phyloP scores from a whole-genome alignment of 2,888 invertebrate species.

The Phoenoteleia sp. region DNA sequence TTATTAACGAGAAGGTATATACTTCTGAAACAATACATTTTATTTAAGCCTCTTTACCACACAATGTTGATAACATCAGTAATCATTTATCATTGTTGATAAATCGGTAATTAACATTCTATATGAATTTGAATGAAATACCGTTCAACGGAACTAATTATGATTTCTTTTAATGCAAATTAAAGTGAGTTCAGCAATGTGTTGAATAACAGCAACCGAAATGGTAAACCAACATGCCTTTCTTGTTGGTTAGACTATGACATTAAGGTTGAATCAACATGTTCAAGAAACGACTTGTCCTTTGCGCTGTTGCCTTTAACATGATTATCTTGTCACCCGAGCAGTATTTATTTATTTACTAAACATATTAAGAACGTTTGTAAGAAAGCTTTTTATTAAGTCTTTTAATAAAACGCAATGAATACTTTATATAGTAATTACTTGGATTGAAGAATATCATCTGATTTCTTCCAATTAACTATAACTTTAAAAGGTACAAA shows the following conservation, averaged over 20 bases:
- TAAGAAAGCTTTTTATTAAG: too few species aligned
- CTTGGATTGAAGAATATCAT: neutral
- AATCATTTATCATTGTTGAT: too few species aligned
- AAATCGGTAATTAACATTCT: neutral
- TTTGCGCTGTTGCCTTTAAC: conserved; percentile 65
- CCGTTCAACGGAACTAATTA: neutral
- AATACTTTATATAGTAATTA: conserved; percentile 31
- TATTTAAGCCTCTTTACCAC: too few species aligned
- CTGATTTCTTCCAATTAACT: too few species aligned
- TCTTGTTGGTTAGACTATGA: conserved; percentile 53
- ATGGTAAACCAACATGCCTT: conserved; percentile 66
- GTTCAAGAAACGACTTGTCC: conserved; percentile 47
- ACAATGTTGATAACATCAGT: too few species aligned
- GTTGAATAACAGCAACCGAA: conserved; percentile 58
- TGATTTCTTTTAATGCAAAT: conserved; percentile 46
- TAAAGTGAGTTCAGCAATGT: conserved; percentile 48
- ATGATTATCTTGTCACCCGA: conserved; percentile 57
- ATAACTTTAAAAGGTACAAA: too few species aligned
- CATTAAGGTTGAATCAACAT: conserved; percentile 52
- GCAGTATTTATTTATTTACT: conserved; percentile 59
- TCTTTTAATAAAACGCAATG: conserved; percentile 20
- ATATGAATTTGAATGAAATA: neutral
- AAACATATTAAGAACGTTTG: conserved; percentile 24
- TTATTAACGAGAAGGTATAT: too few species aligned
- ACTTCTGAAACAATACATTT: too few species aligned